Evolutionary conservation across 2,113 vertebrate species (phyloP).

Genomic region (Nipponia nippon): DNA sequence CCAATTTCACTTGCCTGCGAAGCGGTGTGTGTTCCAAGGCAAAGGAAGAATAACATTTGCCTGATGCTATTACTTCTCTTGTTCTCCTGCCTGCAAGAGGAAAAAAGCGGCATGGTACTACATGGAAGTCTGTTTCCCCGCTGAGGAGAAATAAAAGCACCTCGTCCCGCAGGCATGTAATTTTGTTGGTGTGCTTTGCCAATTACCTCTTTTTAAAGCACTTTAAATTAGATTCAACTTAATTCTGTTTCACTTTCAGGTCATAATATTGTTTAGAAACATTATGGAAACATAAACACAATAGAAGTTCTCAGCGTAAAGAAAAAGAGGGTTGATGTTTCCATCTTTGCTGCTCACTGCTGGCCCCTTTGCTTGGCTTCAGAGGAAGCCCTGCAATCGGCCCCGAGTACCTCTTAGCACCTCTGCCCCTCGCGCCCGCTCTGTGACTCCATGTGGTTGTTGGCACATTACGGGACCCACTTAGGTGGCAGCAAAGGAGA

Average conservation of each 20-base stretch:
- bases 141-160: slow-evolving; percentile 28
- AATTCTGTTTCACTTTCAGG: slow-evolving; percentile 35
- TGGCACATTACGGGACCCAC: not conserved
- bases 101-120: not conserved
- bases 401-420: not conserved
- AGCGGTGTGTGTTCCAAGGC: slow-evolving; percentile 29
- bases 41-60: slow-evolving; percentile 28
- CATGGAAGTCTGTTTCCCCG: not conserved
- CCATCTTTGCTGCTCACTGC: not conserved
- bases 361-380: not conserved
- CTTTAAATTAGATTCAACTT: slow-evolving; percentile 43
- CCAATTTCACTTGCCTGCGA: slow-evolving; percentile 23
- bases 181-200: slow-evolving; percentile 34
- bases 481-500: not conserved
- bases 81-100: not conserved
- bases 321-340: not conserved
- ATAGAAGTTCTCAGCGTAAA: not conserved
- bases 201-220: slow-evolving; percentile 41
- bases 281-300: not conserved
- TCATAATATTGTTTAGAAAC: slow-evolving; percentile 31
- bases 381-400: not conserved
- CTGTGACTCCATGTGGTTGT: not conserved
- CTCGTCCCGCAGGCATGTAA: not conserved
- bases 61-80: slow-evolving; percentile 22
- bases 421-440: not conserved